Evolutionary conservation across 2,888 invertebrate genomes (phyloP).

Genomic region (Microctonus aethiopoides): DNA sequence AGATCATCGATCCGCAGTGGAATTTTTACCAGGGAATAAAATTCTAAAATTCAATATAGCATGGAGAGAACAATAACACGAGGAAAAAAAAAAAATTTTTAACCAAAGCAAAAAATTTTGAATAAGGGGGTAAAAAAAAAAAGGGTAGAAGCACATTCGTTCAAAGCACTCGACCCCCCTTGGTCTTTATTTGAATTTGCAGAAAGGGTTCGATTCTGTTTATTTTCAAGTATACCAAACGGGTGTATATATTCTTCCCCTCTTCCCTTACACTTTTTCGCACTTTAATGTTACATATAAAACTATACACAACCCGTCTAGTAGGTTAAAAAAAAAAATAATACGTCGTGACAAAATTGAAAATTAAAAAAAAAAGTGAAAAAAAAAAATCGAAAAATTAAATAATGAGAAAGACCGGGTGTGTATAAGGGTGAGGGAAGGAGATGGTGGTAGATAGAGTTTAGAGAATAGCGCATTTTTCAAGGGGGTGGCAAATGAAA

Average conservation of each 20-base stretch:
- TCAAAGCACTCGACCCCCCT: slow-evolving; percentile 42
- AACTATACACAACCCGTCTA: slow-evolving; percentile 7
- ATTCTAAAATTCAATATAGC: slow-evolving; percentile 11
- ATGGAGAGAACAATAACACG: neutral
- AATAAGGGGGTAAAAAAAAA: neutral
- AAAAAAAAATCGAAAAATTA: slow-evolving; percentile 27
- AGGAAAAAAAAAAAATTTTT: slow-evolving; percentile 19
- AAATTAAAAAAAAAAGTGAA: slow-evolving; percentile 38
- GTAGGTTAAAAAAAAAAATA: neutral
- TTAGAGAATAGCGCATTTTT: neutral
- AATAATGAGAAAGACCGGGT: neutral
- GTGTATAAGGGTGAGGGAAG: too few species aligned
- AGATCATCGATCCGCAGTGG: slow-evolving; percentile 57
- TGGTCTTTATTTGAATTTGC: slow-evolving; percentile 50
- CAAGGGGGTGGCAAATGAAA: slow-evolving; percentile 9
- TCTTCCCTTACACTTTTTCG: slow-evolving; percentile 15
- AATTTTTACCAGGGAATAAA: slow-evolving; percentile 11
- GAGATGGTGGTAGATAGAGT: neutral
- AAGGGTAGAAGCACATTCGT: slow-evolving; percentile 8
- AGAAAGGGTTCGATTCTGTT: slow-evolving; percentile 53
- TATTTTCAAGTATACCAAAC: slow-evolving; percentile 50
- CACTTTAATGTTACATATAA: slow-evolving; percentile 46
- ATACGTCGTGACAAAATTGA: slow-evolving; percentile 18
- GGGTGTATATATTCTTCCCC: slow-evolving; percentile 29
- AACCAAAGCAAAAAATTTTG: neutral